Evolutionary conservation across 2,888 invertebrate genomes (phyloP).

Genomic region (Tuberolachnus salignus): DNA sequence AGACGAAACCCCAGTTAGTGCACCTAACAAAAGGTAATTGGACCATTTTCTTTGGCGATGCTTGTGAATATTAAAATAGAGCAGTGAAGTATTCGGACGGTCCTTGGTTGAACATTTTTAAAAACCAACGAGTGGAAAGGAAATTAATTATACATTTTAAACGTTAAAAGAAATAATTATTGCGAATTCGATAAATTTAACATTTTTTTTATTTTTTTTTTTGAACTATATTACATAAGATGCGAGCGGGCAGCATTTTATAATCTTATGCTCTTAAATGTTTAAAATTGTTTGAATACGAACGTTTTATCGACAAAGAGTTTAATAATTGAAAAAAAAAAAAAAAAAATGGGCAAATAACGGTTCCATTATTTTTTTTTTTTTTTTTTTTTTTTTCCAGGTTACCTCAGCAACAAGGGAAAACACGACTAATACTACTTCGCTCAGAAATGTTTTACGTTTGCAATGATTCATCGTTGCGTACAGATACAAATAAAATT

Average conservation of each 20-base stretch:
- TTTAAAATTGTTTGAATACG: slow-evolving; percentile 4
- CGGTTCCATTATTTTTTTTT: no score
- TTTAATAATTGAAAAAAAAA: no score
- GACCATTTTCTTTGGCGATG: slow-evolving; percentile 51
- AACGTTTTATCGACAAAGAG: slow-evolving; percentile 1
- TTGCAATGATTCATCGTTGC: no score
- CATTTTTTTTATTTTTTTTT: neutral
- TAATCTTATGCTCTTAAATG: neutral
- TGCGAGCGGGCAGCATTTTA: neutral
- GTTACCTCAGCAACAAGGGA: no score
- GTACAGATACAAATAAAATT: no score
- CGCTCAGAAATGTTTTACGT: no score
- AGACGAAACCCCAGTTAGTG: slow-evolving; percentile 34
- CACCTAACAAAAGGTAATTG: slow-evolving; percentile 52
- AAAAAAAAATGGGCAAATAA: no score
- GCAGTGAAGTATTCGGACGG: slow-evolving; percentile 14
- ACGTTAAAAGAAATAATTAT: slow-evolving; percentile 10
- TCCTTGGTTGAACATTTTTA: slow-evolving; percentile 13
- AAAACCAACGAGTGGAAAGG: neutral
- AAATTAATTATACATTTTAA: slow-evolving; percentile 43
- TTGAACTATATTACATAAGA: no score
- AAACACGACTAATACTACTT: no score
- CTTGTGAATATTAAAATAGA: slow-evolving; percentile 48
- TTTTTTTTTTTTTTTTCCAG: no score
- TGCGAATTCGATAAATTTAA: slow-evolving; percentile 6